Evolutionary conservation across 1,140 invertebrate genomes (phyloP).

Genomic region (Caenorhabditis inopinata): DNA sequence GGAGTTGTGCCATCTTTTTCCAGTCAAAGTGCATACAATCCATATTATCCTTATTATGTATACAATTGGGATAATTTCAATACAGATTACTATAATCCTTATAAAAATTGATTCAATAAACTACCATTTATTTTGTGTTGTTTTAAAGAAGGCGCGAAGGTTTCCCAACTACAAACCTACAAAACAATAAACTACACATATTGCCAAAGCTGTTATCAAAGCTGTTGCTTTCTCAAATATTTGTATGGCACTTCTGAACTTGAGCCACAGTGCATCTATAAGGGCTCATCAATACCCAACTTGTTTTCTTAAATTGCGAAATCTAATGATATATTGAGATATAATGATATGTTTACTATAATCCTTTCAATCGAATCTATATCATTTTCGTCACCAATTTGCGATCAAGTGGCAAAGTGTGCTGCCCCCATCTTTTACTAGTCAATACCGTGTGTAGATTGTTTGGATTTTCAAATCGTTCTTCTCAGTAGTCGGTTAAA

Average conservation of each 20-base stretch:
- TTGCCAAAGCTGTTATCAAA: too few relatives aligned
- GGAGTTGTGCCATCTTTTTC: background rate
- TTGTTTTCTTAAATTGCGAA: too few relatives aligned
- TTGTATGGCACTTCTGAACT: background rate
- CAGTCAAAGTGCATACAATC: background rate
- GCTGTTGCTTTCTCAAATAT: background rate
- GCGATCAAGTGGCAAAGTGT: constrained; percentile 17
- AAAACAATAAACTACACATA: too few relatives aligned
- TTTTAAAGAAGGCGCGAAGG: too few relatives aligned
- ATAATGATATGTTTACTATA: too few relatives aligned
- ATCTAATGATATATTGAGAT: too few relatives aligned
- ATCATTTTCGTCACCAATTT: background rate
- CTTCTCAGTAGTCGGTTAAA: background rate
- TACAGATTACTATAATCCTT: background rate
- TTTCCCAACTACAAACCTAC: too few relatives aligned
- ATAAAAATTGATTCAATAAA: background rate
- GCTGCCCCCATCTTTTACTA: background rate
- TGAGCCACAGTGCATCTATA: too few relatives aligned
- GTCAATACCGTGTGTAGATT: constrained; percentile 24
- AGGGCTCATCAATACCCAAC: too few relatives aligned
- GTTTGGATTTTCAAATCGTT: constrained; percentile 26
- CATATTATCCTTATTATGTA: background rate
- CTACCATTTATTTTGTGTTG: too few relatives aligned
- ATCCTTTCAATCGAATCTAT: background rate
- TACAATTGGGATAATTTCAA: background rate